Percentiles rank a stretch among this genome's conserved stretches.
Conservation (phyloP, 2,888 invertebrate genomes). For the Diarsia rubi region DNA sequence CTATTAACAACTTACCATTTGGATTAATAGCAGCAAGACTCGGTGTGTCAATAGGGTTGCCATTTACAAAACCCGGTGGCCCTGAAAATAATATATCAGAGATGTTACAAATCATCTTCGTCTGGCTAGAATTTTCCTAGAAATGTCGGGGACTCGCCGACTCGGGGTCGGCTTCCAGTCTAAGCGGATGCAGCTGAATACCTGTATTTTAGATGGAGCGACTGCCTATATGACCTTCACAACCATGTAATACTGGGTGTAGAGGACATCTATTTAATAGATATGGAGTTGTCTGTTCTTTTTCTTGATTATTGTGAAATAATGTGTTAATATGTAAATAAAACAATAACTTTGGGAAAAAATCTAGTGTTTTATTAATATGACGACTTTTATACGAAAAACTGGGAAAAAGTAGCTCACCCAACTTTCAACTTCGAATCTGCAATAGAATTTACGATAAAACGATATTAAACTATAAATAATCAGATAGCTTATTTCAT, state of each 20-base stretch:
- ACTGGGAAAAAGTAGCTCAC: neutral
- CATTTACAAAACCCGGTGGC: slow-evolving; percentile 30
- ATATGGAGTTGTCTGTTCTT: too few species aligned
- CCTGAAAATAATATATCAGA: slow-evolving; percentile 31
- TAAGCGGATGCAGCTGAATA: too few species aligned
- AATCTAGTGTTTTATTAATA: neutral
- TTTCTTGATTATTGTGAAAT: too few species aligned
- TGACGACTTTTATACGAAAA: neutral
- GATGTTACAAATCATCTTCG: too few species aligned
- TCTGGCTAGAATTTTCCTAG: too few species aligned
- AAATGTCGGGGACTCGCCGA: too few species aligned
- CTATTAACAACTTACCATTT: slow-evolving; percentile 44
- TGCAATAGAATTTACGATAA: neutral
- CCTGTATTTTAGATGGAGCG: too few species aligned
- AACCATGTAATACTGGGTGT: too few species aligned
- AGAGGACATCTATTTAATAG: too few species aligned
- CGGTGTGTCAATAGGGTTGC: slow-evolving; percentile 42
- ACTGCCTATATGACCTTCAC: too few species aligned
- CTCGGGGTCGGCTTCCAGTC: too few species aligned
- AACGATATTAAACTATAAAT: neutral
- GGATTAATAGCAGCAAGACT: slow-evolving; percentile 47
- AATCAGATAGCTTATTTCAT: neutral
- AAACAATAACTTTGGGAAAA: neutral
- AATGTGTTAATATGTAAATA: neutral
- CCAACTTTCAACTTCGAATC: neutral